These are phyloP conservation scores for Dryoscopus gambensis DNA, from an alignment of 2,113 vertebrate species.

Conservation along the genomic window DNA sequence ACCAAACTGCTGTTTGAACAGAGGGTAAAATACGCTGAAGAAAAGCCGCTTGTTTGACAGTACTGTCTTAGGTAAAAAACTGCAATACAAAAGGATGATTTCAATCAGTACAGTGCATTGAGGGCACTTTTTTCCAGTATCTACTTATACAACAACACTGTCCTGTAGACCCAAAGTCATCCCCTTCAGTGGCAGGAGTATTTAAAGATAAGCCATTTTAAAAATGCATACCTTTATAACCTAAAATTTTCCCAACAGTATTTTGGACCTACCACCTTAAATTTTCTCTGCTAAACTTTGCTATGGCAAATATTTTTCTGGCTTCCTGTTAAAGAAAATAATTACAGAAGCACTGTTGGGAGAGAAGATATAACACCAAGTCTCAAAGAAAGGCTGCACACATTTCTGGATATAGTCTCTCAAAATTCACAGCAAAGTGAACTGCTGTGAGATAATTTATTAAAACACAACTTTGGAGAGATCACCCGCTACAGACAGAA, in stretches of 20 bases:
- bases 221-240: neutral
- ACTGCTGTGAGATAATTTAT: neutral
- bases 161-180: neutral
- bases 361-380: neutral
- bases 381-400: neutral
- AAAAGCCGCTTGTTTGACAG: neutral
- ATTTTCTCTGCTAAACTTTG: neutral
- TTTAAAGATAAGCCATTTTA: neutral
- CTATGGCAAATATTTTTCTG: neutral
- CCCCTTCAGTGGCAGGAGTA: neutral
- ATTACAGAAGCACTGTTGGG: neutral
- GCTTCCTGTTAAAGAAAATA: neutral
- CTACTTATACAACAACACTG: neutral
- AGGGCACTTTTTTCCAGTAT: neutral
- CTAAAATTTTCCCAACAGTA: rapidly evolving
- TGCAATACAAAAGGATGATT: neutral
- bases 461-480: neutral
- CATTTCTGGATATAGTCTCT: neutral
- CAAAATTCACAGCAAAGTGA: neutral
- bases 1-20: neutral
- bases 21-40: neutral
- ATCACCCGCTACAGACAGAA: neutral
- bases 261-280: neutral
- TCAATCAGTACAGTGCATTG: neutral
- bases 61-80: neutral